Conservation (phyloP, 37 sponge, comb jelly and placozoan genomes). For the Eunapius fragilis region DNA sequence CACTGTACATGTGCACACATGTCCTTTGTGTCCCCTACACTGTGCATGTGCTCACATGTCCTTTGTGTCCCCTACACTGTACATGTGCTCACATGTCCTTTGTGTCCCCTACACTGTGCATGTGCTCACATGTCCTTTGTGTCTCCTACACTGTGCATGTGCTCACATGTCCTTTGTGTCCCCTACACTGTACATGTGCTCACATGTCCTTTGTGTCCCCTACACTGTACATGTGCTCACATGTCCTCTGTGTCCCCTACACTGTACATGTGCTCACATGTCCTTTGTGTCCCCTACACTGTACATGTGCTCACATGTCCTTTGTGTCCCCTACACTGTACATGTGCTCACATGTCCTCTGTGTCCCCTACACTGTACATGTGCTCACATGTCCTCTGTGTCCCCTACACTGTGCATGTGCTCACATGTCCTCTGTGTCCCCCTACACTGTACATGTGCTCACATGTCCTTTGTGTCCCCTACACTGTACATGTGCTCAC, state of each 20-base stretch:
- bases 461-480: too few species aligned
- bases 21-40: too few species aligned
- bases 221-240: background rate
- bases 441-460: too few species aligned
- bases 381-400: background rate
- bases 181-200: background rate
- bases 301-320: too few species aligned
- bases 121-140: background rate
- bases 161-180: background rate
- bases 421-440: too few species aligned
- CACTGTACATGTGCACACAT: background rate
- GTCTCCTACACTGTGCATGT: too few species aligned
- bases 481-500: background rate
- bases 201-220: too few species aligned
- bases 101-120: too few species aligned
- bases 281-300: background rate
- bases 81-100: too few species aligned
- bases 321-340: too few species aligned
- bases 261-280: background rate
- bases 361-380: too few species aligned
- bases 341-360: background rate
- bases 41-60: background rate
- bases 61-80: background rate
- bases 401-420: background rate
- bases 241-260: too few species aligned